Conservation (phyloP, 2,113 vertebrate species). For the Rhinogobius similis region DNA sequence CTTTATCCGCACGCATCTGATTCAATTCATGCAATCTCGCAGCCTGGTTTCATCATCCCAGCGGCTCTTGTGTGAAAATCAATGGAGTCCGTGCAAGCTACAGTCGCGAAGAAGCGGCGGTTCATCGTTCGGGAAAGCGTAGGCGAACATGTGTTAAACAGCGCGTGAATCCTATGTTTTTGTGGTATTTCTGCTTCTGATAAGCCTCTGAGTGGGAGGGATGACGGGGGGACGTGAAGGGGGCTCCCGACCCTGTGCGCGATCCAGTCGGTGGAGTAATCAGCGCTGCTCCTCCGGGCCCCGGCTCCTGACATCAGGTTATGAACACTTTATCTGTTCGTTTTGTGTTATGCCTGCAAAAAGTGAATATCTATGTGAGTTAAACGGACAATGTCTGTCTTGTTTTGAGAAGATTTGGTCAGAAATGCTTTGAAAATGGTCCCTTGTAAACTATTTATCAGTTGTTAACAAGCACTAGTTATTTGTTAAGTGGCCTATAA, state of each 20-base stretch:
- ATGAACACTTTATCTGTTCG: too few relatives aligned
- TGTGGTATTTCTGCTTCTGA: slow-evolving; percentile 41
- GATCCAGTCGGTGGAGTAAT: slow-evolving; percentile 69
- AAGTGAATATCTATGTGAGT: not conserved
- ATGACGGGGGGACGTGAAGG: slow-evolving; percentile 27
- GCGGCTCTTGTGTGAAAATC: not conserved
- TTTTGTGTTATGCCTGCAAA: slow-evolving; percentile 19
- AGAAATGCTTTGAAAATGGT: too few relatives aligned
- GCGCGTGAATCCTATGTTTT: slow-evolving; percentile 46
- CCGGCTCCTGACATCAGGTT: slow-evolving; percentile 50
- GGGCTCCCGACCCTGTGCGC: slow-evolving; percentile 61
- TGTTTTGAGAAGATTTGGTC: too few relatives aligned
- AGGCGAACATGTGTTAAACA: slow-evolving; percentile 45
- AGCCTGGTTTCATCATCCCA: not conserved
- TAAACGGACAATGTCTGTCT: not conserved
- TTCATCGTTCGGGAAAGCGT: slow-evolving; percentile 35
- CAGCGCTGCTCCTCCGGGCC: slow-evolving; percentile 57
- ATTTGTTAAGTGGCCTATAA: too few relatives aligned
- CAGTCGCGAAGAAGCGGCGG: not conserved
- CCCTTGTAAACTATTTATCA: too few relatives aligned
- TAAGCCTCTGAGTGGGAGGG: slow-evolving; percentile 61
- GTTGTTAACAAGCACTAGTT: too few relatives aligned
- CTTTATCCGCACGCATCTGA: not conserved
- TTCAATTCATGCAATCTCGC: not conserved
- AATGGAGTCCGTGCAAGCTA: not conserved